Base-by-base conservation (phyloP, 2,113 vertebrate genomes). In the Gambusia holbrooki region DNA sequence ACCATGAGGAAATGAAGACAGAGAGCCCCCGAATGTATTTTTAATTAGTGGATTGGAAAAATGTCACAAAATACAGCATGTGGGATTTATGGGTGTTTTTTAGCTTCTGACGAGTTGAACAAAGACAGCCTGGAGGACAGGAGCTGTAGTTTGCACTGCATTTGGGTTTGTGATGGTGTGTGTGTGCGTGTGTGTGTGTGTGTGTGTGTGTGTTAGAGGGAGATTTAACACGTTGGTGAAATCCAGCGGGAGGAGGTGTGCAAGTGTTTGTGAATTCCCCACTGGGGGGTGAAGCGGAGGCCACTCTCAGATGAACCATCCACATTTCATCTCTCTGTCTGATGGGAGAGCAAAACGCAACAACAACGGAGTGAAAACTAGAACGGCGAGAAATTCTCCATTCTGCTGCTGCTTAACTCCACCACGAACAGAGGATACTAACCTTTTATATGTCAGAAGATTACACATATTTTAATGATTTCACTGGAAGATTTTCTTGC, bases 241-340 rank as follows among this genome's bases (percentile, higher is more conserved):
- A 83, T 84, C 77, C 65, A 80, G 79, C 30, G 65, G 76, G 64
- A 81, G 74, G 79, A 88, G 72, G 79, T 64, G 87, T 71, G 60
- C 30, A 54, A 74, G 77, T 87, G 79, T 84, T 80, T 66, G 73
- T 74, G 76, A 86, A 80, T 64, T 88, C 80, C 83, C 82, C 67
- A 29, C 51, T 84, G 85, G 73, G 81, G 40, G 87, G 66, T 83
- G 80, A 89, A 69, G 61, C 69, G 58, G 63, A 89, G 85, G 80
- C 76, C 80, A 87, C 78, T 74, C 68, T 87, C 51, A 83, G 77
- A 84, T 83, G 67, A 82, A 66, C n/a, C 65, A 45, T 82, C 45
- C 51, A 6, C 45, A 4, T 51, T 40, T 62, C 19, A 15, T 13
- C 27, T 32, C 62, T 35, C 66, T 30, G 28, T 63, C 54, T 29